phyloP scores from a whole-genome alignment of 2,888 invertebrate genomes.

The Eurytoma californica region DNA sequence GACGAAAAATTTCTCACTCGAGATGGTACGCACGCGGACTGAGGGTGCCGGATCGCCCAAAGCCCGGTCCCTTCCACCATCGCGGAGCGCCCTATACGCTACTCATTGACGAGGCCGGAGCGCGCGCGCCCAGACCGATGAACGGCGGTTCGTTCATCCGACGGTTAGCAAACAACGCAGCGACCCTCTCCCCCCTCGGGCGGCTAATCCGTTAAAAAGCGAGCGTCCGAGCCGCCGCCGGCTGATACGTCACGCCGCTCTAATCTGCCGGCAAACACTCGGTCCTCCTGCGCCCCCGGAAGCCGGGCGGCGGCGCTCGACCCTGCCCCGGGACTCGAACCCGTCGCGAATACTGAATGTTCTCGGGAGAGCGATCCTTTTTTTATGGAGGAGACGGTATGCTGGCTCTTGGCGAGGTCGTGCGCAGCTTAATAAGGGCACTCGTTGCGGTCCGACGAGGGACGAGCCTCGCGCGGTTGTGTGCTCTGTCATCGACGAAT shows the following conservation, averaged over 20 bases:
- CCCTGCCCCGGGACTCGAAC: neutral
- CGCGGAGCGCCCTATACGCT: neutral
- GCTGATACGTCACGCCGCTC: conserved; percentile 26
- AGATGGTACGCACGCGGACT: neutral
- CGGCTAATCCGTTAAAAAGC: conserved; percentile 49
- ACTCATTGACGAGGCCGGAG: neutral
- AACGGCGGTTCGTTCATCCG: neutral
- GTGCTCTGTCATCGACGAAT: too few relatives aligned
- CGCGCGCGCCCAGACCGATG: neutral
- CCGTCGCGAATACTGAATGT: neutral
- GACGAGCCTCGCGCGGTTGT: too few relatives aligned
- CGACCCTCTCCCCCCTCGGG: neutral
- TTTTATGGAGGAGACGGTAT: too few relatives aligned
- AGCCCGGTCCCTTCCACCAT: neutral
- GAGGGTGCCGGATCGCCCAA: neutral
- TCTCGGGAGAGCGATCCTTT: too few relatives aligned
- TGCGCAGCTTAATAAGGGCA: too few relatives aligned
- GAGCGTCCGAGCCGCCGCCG: neutral
- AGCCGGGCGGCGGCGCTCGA: neutral
- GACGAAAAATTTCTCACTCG: too few relatives aligned
- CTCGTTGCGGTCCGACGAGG: too few relatives aligned
- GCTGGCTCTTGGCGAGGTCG: too few relatives aligned
- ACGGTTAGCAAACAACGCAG: conserved; percentile 4
- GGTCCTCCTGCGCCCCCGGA: conserved; percentile 8
- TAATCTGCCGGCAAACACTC: conserved; percentile 53